phyloP scores from a whole-genome alignment of 53 echinoderm and acorn worm species.

The Luidia sarsii region DNA sequence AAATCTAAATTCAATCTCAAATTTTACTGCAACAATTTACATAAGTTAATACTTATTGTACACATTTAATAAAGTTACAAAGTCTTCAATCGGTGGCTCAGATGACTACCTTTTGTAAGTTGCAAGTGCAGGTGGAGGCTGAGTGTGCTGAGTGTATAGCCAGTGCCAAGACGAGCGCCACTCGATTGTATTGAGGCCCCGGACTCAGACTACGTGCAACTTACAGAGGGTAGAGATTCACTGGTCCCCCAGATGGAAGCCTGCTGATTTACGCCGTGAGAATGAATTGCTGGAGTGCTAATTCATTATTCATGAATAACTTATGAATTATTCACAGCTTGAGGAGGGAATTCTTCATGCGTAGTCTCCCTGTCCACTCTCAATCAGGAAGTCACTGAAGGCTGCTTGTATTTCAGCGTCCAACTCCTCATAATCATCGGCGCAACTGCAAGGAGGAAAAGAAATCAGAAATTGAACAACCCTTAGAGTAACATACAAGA shows the following conservation, averaged over 20 bases:
- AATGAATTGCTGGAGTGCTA: not conserved
- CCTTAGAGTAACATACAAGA: too few species aligned
- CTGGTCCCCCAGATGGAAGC: slow-evolving; percentile 6
- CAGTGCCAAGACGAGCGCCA: too few species aligned
- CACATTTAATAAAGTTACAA: not conserved
- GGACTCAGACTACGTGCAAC: too few species aligned
- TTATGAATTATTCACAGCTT: not conserved
- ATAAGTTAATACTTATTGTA: slow-evolving; percentile 8
- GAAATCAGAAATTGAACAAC: too few species aligned
- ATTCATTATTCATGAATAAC: not conserved
- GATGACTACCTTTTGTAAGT: too few species aligned
- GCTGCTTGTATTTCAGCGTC: slow-evolving; percentile 49
- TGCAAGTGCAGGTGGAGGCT: too few species aligned
- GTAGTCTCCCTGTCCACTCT: slow-evolving; percentile 54
- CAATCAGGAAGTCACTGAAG: slow-evolving; percentile 54
- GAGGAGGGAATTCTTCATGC: not conserved
- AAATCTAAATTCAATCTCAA: too few species aligned
- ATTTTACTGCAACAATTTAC: not conserved
- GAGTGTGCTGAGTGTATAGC: too few species aligned
- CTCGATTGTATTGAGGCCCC: too few species aligned
- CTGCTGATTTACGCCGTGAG: too few species aligned
- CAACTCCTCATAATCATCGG: slow-evolving; percentile 27
- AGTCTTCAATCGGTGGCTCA: not conserved
- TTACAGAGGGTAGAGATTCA: not conserved
- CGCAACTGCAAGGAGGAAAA: slow-evolving; percentile 11